A percentile compares a stretch with the other conserved stretches of the same genome.
These are phyloP conservation scores for Chrosomus eos DNA, from an alignment of 2,797 vertebrate genomes.

Conservation along the genomic window DNA sequence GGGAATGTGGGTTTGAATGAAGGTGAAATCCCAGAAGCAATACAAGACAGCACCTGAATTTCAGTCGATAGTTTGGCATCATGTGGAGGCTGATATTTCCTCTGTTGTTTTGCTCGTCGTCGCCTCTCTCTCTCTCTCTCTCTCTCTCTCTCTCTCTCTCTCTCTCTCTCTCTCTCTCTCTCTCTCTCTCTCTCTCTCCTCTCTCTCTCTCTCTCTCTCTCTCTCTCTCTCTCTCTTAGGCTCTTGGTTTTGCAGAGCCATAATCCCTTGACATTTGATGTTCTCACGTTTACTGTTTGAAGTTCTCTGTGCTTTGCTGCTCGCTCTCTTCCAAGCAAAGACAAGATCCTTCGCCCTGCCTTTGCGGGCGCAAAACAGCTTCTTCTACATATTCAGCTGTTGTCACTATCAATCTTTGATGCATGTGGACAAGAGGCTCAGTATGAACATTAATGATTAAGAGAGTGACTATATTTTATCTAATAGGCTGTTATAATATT, in stretches of 20 bases:
- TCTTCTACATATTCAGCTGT: slow-evolving; percentile 41
- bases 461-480: neutral
- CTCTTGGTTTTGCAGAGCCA: slow-evolving; percentile 44
- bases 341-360: slow-evolving; percentile 3
- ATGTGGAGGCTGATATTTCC: slow-evolving; percentile 64
- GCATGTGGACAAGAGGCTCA: neutral
- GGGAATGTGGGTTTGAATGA: slow-evolving; percentile 66
- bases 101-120: slow-evolving; percentile 22
- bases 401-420: slow-evolving; percentile 11
- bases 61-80: slow-evolving; percentile 66
- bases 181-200: slow-evolving; percentile 28
- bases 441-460: slow-evolving; percentile 6
- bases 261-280: slow-evolving; percentile 60
- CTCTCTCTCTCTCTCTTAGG: slow-evolving; percentile 51
- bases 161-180: slow-evolving; percentile 1
- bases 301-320: slow-evolving; percentile 40
- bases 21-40: slow-evolving; percentile 53
- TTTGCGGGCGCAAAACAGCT: slow-evolving; percentile 32
- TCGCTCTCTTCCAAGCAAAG: slow-evolving; percentile 45
- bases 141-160: neutral
- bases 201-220: slow-evolving; percentile 50
- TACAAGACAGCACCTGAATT: slow-evolving; percentile 61
- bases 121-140: no score
- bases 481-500: neutral
- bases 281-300: slow-evolving; percentile 51